phyloP scores from a whole-genome alignment of 1,140 invertebrate species.

The Parasteatoda tepidariorum region DNA sequence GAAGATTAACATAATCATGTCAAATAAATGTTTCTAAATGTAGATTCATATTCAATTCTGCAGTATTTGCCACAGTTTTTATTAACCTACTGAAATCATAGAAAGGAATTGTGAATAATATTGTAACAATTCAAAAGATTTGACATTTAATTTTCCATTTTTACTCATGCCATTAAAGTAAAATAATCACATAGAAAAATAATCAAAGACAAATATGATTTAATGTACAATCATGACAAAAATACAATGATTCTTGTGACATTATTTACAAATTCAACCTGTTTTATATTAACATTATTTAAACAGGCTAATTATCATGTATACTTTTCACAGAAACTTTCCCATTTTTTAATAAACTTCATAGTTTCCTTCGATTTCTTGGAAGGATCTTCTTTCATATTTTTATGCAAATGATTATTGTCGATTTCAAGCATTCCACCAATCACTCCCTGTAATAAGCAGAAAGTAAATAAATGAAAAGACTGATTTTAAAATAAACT shows the following conservation, averaged over 20 bases:
- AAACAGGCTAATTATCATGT: constrained; percentile 52
- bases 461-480: background rate
- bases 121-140: too few species aligned
- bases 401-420: constrained; percentile 83
- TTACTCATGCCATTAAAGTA: too few species aligned
- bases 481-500: background rate
- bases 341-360: constrained; percentile 77
- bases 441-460: constrained; percentile 83
- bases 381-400: constrained; percentile 77
- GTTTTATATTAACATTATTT: background rate
- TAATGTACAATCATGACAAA: too few species aligned
- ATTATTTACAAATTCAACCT: background rate
- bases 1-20: too few species aligned
- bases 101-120: too few species aligned
- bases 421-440: constrained; percentile 93
- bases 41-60: too few species aligned
- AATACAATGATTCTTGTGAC: background rate
- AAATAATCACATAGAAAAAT: too few species aligned
- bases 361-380: constrained; percentile 77
- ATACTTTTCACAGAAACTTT: constrained; percentile 72
- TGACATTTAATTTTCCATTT: too few species aligned
- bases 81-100: too few species aligned
- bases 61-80: too few species aligned
- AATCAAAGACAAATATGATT: too few species aligned
- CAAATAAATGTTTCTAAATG: too few species aligned